These are phyloP conservation scores for Prietella phreatophila DNA, from an alignment of 2,113 vertebrate genomes.

Conservation along the genomic window DNA sequence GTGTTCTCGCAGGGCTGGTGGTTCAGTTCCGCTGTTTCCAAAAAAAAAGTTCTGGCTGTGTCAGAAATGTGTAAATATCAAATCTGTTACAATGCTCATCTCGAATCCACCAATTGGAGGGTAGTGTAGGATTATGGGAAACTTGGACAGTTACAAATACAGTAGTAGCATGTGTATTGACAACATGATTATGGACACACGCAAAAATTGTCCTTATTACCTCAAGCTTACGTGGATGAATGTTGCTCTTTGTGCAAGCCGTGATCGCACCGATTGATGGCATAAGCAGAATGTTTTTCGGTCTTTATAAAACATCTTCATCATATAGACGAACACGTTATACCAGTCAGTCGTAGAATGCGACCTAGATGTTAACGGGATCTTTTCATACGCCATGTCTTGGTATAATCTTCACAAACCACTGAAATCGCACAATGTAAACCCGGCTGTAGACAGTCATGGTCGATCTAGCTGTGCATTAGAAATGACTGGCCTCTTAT, in stretches of 20 bases:
- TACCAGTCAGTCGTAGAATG: neutral
- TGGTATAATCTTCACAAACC: neutral
- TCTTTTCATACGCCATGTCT: neutral
- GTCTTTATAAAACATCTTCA: neutral
- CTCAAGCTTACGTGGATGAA: neutral
- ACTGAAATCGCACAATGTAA: neutral
- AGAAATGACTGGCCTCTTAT: constrained; percentile 8
- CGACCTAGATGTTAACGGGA: neutral
- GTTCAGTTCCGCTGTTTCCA: neutral
- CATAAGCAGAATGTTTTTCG: neutral
- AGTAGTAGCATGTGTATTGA: neutral
- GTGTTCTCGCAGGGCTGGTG: neutral
- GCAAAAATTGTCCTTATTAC: neutral
- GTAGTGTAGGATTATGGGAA: neutral
- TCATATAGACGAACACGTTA: neutral
- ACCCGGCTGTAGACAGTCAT: constrained; percentile 3
- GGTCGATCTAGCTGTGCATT: constrained; percentile 27
- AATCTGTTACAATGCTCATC: neutral
- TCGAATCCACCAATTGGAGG: neutral
- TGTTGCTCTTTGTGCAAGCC: neutral
- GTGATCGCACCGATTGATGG: neutral
- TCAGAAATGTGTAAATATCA: neutral
- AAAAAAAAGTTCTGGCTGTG: neutral
- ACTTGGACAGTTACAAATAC: neutral
- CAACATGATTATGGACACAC: neutral